phyloP scores from a whole-genome alignment of 2,888 invertebrate species.

The Spialia ferax region DNA sequence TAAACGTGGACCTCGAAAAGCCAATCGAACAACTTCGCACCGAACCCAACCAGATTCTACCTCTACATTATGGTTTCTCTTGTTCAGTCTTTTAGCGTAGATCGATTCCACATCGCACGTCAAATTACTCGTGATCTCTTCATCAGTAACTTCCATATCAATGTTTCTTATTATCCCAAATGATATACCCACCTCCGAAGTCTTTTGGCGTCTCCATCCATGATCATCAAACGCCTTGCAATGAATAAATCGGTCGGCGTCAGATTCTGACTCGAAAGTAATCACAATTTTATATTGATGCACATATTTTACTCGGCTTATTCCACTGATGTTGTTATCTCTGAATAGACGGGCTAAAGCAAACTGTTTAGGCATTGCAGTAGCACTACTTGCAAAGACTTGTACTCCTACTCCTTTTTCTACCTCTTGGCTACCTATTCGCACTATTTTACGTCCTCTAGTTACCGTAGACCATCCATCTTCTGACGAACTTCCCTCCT shows the following conservation, averaged over 20 bases:
- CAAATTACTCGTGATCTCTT: slow-evolving; percentile 38
- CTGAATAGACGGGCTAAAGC: not conserved
- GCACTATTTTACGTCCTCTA: not conserved
- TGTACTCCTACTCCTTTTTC: not conserved
- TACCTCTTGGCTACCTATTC: not conserved
- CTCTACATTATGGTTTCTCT: slow-evolving; percentile 6
- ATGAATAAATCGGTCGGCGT: not conserved
- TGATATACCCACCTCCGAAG: not conserved
- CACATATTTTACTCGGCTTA: not conserved
- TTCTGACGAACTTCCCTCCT: not conserved
- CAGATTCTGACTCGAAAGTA: not conserved
- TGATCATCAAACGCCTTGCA: not conserved
- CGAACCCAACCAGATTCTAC: slow-evolving; percentile 33
- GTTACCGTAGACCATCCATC: not conserved
- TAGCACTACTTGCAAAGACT: not conserved
- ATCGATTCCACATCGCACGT: slow-evolving; percentile 25
- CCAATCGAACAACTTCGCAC: slow-evolving; percentile 42
- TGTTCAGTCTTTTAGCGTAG: slow-evolving; percentile 32
- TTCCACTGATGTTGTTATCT: not conserved
- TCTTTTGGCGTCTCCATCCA: not conserved
- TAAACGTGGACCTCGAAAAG: slow-evolving; percentile 40
- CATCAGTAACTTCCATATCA: not conserved
- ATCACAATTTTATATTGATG: not conserved
- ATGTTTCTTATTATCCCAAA: not conserved
- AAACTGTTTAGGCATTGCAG: not conserved